Conservation (phyloP, 2,113 vertebrate species). For the Neomonachus schauinslandi region DNA sequence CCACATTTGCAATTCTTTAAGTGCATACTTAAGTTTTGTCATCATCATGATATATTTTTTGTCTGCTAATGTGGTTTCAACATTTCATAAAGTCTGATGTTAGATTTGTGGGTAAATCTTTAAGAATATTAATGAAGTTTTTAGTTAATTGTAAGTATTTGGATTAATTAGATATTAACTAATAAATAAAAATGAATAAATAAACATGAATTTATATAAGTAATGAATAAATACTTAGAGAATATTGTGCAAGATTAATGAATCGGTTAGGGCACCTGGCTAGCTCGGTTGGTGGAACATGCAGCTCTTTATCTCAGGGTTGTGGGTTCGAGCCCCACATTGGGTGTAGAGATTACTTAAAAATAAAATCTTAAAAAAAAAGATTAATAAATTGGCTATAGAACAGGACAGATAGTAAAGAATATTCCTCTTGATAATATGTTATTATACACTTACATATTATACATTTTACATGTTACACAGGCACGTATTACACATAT, state of each 20-base stretch:
- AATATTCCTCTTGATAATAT: neutral
- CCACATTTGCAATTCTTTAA: constrained; percentile 28
- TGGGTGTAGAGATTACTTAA: neutral
- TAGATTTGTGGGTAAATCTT: constrained; percentile 36
- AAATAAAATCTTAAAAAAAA: neutral
- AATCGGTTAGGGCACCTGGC: neutral
- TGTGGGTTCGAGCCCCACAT: neutral
- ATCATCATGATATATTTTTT: constrained; percentile 10
- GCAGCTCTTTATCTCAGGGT: neutral
- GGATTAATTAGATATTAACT: neutral
- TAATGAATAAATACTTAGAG: constrained; percentile 12
- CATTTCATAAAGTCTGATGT: neutral
- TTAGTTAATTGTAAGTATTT: constrained; percentile 32
- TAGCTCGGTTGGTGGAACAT: neutral
- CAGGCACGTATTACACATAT: neutral
- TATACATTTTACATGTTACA: neutral
- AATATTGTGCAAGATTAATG: constrained; percentile 18
- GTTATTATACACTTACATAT: neutral
- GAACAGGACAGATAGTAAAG: neutral
- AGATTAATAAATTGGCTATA: constrained; percentile 4
- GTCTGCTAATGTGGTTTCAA: neutral
- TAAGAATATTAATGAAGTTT: constrained; percentile 31
- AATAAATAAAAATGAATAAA: constrained; percentile 1
- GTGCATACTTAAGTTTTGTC: constrained; percentile 10
- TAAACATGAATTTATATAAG: constrained; percentile 4